These are phyloP conservation scores for Aricia agestis DNA, from an alignment of 1,140 invertebrate species.

Conservation along the genomic window DNA sequence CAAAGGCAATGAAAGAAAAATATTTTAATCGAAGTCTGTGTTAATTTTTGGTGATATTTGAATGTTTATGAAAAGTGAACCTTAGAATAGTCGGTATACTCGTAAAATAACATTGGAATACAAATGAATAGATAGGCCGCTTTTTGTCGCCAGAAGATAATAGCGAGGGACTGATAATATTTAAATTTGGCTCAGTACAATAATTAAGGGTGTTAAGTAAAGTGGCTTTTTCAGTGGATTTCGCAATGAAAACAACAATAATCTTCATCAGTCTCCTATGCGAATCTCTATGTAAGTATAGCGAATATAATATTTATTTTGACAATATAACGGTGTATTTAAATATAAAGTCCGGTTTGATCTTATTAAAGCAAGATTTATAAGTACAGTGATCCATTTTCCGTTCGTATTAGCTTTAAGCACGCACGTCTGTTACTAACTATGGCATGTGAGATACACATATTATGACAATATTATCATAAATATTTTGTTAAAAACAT, in stretches of 20 bases:
- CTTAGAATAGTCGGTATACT: neutral
- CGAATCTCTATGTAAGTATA: neutral
- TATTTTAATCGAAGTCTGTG: too few relatives aligned
- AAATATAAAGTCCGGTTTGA: neutral
- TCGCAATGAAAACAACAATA: neutral
- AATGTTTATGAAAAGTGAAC: neutral
- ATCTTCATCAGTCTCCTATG: neutral
- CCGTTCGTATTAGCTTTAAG: too few relatives aligned
- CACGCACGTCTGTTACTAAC: too few relatives aligned
- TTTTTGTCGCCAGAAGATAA: neutral
- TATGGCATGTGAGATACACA: too few relatives aligned
- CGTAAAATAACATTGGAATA: constrained; percentile 1
- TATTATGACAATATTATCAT: too few relatives aligned
- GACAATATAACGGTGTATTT: neutral
- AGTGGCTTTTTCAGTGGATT: neutral
- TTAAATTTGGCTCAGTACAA: constrained; percentile 5
- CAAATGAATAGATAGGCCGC: constrained; percentile 2
- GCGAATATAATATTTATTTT: neutral
- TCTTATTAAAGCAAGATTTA: neutral
- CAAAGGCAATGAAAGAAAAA: too few relatives aligned
- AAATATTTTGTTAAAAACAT: too few relatives aligned
- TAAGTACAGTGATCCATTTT: too few relatives aligned
- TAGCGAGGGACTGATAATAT: neutral
- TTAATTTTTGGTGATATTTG: too few relatives aligned
- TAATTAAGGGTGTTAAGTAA: constrained; percentile 5